Conservation (phyloP, 2,113 vertebrate species). For the Notothenia coriiceps region DNA sequence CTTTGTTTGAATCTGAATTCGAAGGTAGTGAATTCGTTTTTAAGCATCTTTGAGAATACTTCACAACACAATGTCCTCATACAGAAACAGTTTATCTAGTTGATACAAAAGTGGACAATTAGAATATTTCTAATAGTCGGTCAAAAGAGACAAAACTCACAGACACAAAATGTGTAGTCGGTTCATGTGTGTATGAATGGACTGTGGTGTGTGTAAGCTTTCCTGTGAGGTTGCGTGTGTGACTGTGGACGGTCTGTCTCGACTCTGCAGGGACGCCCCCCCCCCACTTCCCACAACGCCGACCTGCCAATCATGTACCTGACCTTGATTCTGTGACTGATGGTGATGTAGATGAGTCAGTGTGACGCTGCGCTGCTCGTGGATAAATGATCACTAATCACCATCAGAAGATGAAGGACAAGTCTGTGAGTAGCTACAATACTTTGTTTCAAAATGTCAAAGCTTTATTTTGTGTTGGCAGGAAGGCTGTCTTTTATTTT, state of each 20-base stretch:
- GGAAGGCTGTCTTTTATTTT: constrained; percentile 59
- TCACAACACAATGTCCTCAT: neutral
- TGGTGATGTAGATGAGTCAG: constrained; percentile 43
- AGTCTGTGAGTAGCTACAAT: constrained; percentile 66
- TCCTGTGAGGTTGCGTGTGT: constrained; percentile 27
- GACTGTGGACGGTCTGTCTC: constrained; percentile 47
- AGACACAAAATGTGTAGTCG: neutral
- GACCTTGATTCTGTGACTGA: constrained; percentile 44
- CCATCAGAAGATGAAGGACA: constrained; percentile 64
- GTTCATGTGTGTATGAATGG: neutral
- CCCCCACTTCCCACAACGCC: neutral
- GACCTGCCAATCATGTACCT: constrained; percentile 60
- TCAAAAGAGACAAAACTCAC: neutral
- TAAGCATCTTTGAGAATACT: neutral
- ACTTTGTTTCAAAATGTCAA: constrained; percentile 13
- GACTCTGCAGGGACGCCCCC: constrained; percentile 49
- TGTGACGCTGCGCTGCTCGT: constrained; percentile 17
- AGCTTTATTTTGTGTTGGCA: constrained; percentile 41
- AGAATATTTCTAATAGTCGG: too few relatives aligned
- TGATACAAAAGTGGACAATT: too few relatives aligned
- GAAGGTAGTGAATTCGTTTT: neutral
- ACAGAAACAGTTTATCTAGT: neutral
- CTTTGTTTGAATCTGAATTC: neutral
- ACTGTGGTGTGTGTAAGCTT: neutral
- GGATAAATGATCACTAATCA: constrained; percentile 67